A percentile compares a stretch with the other conserved stretches of the same genome.
Conservation (phyloP, 2,797 vertebrate species). For the Zenarchopterus dispar region DNA sequence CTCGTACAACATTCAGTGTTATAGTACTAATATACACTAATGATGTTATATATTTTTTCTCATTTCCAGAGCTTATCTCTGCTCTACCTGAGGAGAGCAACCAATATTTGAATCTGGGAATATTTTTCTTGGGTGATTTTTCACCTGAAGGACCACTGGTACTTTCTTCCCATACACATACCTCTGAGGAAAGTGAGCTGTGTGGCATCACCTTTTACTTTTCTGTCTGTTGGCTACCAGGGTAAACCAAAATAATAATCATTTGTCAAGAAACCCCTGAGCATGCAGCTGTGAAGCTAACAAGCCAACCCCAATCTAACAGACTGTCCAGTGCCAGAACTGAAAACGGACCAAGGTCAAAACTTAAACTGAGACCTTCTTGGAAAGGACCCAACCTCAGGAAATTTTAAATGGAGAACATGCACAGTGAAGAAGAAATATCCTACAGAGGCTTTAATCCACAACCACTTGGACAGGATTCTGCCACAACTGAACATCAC, state of each 20-base stretch:
- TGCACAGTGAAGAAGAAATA: constrained; percentile 21
- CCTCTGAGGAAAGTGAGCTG: constrained; percentile 8
- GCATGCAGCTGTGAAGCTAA: constrained; percentile 64
- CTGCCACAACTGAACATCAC: constrained; percentile 20
- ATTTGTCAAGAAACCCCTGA: constrained; percentile 39
- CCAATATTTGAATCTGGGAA: constrained; percentile 36
- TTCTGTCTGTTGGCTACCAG: constrained; percentile 15
- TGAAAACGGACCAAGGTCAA: constrained; percentile 23
- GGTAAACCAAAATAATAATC: constrained; percentile 36
- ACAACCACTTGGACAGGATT: background rate
- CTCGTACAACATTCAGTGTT: background rate
- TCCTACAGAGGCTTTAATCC: constrained; percentile 18
- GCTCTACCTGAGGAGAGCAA: constrained; percentile 20
- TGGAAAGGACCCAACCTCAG: constrained; percentile 32
- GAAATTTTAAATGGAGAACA: constrained; percentile 17
- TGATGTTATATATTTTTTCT: background rate
- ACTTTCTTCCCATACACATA: constrained; percentile 36
- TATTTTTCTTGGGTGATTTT: constrained; percentile 46
- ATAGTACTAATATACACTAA: background rate
- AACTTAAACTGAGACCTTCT: constrained; percentile 8
- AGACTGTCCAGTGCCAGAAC: constrained; percentile 22
- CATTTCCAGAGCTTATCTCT: constrained; percentile 37
- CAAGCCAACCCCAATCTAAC: constrained; percentile 24
- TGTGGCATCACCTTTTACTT: constrained; percentile 9
- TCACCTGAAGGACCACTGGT: constrained; percentile 33